Conservation (phyloP, 1,140 invertebrate species). For the Drosophila asahinai region DNA sequence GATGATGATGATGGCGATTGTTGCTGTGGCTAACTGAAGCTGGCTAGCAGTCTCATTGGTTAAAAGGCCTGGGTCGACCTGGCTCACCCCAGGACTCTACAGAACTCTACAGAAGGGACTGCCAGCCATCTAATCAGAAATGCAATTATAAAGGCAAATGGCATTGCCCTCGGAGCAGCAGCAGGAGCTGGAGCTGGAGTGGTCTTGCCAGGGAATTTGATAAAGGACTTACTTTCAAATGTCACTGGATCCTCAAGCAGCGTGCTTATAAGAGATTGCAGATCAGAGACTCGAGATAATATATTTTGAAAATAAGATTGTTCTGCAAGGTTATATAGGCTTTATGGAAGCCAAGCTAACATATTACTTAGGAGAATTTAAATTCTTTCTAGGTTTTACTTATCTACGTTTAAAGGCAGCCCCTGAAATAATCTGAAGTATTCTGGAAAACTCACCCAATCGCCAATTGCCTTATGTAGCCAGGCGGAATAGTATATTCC, state of each 20-base stretch:
- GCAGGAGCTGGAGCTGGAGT: not conserved
- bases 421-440: not conserved
- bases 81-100: not conserved
- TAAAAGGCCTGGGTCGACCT: conserved; percentile 12
- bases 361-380: too few relatives aligned
- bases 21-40: conserved; percentile 60
- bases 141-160: conserved; percentile 70
- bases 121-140: conserved; percentile 62
- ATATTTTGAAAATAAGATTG: not conserved
- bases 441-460: not conserved
- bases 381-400: too few relatives aligned
- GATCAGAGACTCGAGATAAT: not conserved
- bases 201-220: not conserved
- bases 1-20: conserved; percentile 35
- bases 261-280: not conserved
- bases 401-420: not conserved
- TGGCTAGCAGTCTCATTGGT: conserved; percentile 50
- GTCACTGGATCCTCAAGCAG: not conserved
- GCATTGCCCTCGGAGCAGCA: conserved; percentile 17
- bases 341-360: too few relatives aligned
- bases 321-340: too few relatives aligned
- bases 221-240: conserved; percentile 2
- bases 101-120: conserved; percentile 3
- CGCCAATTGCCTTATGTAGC: too few relatives aligned
- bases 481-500: too few relatives aligned